Evolutionary conservation across 2,113 vertebrate species (phyloP).

Genomic region (Kobus ellipsiprymnus): DNA sequence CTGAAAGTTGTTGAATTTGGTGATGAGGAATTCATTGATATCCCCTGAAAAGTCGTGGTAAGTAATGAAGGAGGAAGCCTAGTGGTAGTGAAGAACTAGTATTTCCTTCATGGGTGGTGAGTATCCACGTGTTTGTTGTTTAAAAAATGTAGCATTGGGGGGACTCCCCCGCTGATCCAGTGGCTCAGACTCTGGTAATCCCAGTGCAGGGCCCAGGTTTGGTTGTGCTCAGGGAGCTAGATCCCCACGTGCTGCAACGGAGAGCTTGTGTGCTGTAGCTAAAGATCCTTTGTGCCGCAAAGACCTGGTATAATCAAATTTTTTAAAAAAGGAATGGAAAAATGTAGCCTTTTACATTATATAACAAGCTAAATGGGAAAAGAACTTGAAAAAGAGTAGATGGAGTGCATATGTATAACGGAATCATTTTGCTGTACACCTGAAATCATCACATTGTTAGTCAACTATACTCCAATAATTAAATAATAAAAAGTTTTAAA

Average conservation of each 20-base stretch:
- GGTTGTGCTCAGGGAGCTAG: not conserved
- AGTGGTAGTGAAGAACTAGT: not conserved
- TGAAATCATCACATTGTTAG: not conserved
- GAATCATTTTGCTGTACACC: not conserved
- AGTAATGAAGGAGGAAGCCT: not conserved
- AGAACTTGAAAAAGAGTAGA: not conserved
- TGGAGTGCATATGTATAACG: not conserved
- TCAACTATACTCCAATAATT: not conserved
- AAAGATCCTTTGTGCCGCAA: not conserved
- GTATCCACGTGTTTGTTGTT: not conserved
- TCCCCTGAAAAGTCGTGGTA: not conserved
- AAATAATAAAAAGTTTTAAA: not conserved
- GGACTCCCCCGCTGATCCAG: not conserved
- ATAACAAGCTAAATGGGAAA: not conserved
- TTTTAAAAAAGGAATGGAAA: not conserved
- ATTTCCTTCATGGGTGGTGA: not conserved
- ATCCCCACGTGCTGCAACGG: not conserved
- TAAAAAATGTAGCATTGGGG: not conserved
- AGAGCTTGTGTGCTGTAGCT: not conserved
- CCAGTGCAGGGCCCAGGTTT: not conserved
- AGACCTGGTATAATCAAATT: not conserved
- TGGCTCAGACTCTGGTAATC: not conserved
- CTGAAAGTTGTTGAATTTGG: not conserved
- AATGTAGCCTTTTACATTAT: not conserved
- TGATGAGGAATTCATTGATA: not conserved